Percentiles rank a stretch among this genome's conserved stretches.
phyloP scores from a whole-genome alignment of 2,113 vertebrate genomes.

The Pseudorhombus dupliciocellatus region DNA sequence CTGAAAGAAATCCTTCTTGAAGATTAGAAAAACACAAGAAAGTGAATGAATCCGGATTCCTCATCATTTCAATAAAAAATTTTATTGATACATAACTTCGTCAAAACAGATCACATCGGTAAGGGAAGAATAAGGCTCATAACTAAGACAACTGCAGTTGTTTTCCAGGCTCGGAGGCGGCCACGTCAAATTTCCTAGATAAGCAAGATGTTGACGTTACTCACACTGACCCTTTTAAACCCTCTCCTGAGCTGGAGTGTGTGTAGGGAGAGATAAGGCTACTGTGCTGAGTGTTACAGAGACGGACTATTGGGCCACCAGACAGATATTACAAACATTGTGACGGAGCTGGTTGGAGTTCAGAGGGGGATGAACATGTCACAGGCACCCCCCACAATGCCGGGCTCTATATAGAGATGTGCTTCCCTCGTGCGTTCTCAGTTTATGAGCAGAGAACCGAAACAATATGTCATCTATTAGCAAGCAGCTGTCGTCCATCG shows the following conservation, averaged over 20 bases:
- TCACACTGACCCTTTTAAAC: background rate
- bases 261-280: constrained; percentile 29
- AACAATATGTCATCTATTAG: constrained; percentile 52
- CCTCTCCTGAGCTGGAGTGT: constrained; percentile 1
- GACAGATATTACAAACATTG: constrained; percentile 3
- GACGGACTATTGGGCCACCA: constrained; percentile 51
- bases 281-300: constrained; percentile 10
- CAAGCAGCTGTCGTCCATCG: constrained; percentile 48
- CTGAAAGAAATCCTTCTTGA: no score
- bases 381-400: constrained; percentile 13
- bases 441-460: background rate
- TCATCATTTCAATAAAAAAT: background rate
- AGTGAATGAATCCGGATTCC: background rate
- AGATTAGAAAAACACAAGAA: background rate
- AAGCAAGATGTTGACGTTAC: constrained; percentile 1
- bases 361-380: constrained; percentile 21
- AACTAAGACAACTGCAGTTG: no score
- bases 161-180: no score
- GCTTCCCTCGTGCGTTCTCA: background rate
- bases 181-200: constrained; percentile 13
- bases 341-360: constrained; percentile 33
- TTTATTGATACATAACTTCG: no score
- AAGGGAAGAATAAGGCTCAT: no score
- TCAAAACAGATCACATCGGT: no score
- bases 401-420: constrained; percentile 26